phyloP scores from a whole-genome alignment of 1,140 invertebrate genomes.

The Sitophilus oryzae region DNA sequence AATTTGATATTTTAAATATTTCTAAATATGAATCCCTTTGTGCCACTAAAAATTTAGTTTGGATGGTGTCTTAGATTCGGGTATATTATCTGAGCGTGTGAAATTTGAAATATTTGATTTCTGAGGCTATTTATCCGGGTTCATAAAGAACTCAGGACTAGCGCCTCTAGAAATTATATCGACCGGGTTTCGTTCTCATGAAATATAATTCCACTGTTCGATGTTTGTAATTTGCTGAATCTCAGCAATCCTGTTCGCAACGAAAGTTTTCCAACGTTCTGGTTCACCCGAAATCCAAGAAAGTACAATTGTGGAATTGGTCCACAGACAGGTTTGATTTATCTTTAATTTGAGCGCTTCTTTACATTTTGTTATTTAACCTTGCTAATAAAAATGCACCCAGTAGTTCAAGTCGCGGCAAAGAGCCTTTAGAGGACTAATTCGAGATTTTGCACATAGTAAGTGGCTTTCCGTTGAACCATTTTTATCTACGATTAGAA shows the following conservation, averaged over 20 bases:
- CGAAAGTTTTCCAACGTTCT: slow-evolving; percentile 19
- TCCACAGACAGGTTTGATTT: slow-evolving; percentile 14
- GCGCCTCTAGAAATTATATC: slow-evolving; percentile 44
- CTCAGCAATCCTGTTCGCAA: slow-evolving; percentile 16
- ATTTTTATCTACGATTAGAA: neutral
- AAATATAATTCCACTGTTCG: slow-evolving; percentile 38
- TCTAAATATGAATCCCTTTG: neutral
- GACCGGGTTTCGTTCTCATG: slow-evolving; percentile 36
- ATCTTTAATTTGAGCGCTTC: neutral
- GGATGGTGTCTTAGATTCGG: slow-evolving; percentile 15
- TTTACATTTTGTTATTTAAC: slow-evolving; percentile 7
- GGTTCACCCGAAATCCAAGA: slow-evolving; percentile 17
- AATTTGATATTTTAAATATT: neutral
- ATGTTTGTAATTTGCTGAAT: slow-evolving; percentile 30
- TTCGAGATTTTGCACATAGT: slow-evolving; percentile 12
- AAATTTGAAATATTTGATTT: neutral
- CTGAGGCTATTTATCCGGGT: slow-evolving; percentile 13
- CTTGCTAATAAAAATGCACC: slow-evolving; percentile 14
- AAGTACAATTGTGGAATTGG: slow-evolving; percentile 28
- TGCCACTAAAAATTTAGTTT: neutral
- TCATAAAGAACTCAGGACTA: slow-evolving; percentile 17
- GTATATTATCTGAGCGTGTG: neutral
- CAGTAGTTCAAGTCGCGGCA: slow-evolving; percentile 21
- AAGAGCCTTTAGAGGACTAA: slow-evolving; percentile 16
- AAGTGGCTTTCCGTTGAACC: slow-evolving; percentile 4